Evolutionary conservation across 2,888 invertebrate genomes (phyloP).

Genomic region (Conomelus anceps): DNA sequence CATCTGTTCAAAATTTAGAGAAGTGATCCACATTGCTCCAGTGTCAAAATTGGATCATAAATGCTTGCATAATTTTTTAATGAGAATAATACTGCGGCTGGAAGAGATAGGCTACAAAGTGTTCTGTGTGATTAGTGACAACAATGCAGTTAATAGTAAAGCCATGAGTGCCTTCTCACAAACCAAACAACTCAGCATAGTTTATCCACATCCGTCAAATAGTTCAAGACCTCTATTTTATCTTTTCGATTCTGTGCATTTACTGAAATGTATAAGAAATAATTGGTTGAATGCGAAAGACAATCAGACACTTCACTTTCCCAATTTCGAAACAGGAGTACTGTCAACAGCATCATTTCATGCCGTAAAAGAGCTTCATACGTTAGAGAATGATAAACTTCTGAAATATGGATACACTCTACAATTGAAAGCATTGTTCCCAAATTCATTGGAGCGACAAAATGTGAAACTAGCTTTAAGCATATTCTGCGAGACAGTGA

Average conservation of each 20-base stretch:
- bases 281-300: background rate
- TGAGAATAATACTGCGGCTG: too few relatives aligned
- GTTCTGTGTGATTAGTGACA: background rate
- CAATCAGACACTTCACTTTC: background rate
- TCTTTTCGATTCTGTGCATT: background rate
- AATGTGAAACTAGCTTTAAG: background rate
- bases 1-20: too few relatives aligned
- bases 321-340: background rate
- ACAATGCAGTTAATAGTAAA: background rate
- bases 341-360: background rate
- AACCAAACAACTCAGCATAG: background rate
- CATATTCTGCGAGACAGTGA: background rate
- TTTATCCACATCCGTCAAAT: background rate
- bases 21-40: too few relatives aligned
- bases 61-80: too few relatives aligned
- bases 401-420: background rate
- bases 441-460: background rate
- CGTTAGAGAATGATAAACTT: background rate
- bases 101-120: background rate
- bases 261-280: background rate
- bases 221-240: background rate
- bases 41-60: too few relatives aligned
- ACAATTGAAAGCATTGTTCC: background rate
- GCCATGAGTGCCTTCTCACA: background rate
- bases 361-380: background rate